Conservation (phyloP, 1,140 invertebrate species). For the Xylocopa sonorina region DNA sequence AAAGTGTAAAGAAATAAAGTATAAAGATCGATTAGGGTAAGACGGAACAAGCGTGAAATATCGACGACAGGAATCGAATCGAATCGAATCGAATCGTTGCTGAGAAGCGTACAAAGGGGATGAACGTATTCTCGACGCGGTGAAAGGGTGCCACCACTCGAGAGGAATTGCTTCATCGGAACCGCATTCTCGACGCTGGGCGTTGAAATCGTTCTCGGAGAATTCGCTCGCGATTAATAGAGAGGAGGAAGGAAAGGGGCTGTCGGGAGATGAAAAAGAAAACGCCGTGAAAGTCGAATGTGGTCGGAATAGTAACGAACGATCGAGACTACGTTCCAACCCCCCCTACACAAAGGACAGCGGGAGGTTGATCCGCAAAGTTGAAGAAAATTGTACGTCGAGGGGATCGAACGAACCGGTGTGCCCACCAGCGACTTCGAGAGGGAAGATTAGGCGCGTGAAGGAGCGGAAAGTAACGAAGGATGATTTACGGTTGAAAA, state of each 20-base stretch:
- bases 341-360: too few relatives aligned
- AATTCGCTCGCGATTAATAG: constrained; percentile 31
- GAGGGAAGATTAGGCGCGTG: constrained; percentile 73
- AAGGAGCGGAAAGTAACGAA: constrained; percentile 67
- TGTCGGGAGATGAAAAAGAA: neutral
- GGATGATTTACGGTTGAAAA: constrained; percentile 58
- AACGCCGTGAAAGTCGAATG: neutral
- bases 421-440: constrained; percentile 74
- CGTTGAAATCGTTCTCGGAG: constrained; percentile 53
- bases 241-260: neutral
- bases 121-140: constrained; percentile 47
- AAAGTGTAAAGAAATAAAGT: neutral
- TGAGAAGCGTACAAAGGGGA: constrained; percentile 15
- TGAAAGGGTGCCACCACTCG: constrained; percentile 12
- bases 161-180: constrained; percentile 43
- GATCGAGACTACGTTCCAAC: constrained; percentile 33
- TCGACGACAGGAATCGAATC: constrained; percentile 22
- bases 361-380: neutral
- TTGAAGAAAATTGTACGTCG: neutral
- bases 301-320: neutral
- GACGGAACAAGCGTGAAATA: neutral
- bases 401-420: constrained; percentile 31
- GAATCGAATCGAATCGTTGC: too few relatives aligned
- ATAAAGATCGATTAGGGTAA: neutral
- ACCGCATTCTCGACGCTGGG: constrained; percentile 55